Evolutionary conservation across 2,797 vertebrate genomes (phyloP), one percentile per base, ranked within the genome.

Genomic region (Lates japonicus): DNA sequence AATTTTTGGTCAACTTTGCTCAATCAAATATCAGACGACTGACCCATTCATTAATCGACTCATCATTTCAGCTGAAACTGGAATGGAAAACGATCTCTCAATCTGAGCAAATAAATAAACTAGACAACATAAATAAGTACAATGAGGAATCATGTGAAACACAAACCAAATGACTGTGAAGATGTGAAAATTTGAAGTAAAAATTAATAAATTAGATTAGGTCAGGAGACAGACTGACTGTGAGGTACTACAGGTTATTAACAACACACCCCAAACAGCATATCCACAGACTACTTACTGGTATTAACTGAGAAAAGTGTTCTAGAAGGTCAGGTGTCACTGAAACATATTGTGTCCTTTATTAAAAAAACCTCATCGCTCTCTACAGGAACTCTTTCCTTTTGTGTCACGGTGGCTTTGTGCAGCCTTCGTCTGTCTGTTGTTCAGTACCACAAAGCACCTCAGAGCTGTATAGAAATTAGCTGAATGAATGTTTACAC

Each of bases 251-350:
- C 12, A 72, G 16, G n/a, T 13, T n/a, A 7, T 11, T 57, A 76
- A 20, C 46, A 64, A 33, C 13, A 19, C 2, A 17, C 14, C 14
- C 13, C 10, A 64, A 6, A 35, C n/a, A 16, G 7, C 7, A 54
- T 64, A 46, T 73, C 31, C 5, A 37, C 17, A 3, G 52, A 20
- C 16, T 73, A 49, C 55, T 69, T 60, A 68, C 31, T 29, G 41
- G 5, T 29, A 16, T 59, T 29, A 14, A 5, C 3, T 44, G 25
- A 57, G 29, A n/a, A 19, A 9, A 41, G 60, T 12, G 35, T 29
- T 2, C 11, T 37, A 39, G 59, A 76, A 69, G 39, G 49, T 73
- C 57, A 64, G 22, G 19, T n/a, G 22, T 39, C 54, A 14, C 35
- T 31, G 11, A 35, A 58, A 6, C 6, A 20, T 19, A 69, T 35